phyloP scores from a whole-genome alignment of 2,888 invertebrate genomes.

The Lysandra coridon region DNA sequence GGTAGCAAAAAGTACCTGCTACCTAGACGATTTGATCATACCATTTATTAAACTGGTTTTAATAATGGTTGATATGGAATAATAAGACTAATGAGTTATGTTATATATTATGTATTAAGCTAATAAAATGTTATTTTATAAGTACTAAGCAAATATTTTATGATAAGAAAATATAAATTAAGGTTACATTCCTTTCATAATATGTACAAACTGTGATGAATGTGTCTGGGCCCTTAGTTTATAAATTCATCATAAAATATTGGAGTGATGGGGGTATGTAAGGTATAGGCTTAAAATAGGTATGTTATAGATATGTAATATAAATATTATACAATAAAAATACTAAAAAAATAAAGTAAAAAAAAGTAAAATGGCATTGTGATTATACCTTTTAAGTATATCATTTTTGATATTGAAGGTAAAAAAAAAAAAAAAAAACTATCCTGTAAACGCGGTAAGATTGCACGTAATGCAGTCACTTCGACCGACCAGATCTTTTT shows the following conservation, averaged over 20 bases:
- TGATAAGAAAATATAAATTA: constrained; percentile 77
- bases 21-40: constrained; percentile 63
- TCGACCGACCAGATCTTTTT: constrained; percentile 78
- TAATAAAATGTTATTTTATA: constrained; percentile 51
- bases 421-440: constrained; percentile 49
- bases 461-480: constrained; percentile 72
- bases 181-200: constrained; percentile 80
- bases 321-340: constrained; percentile 46
- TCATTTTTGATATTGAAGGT: constrained; percentile 55
- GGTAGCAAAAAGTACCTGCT: constrained; percentile 72
- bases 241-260: constrained; percentile 78
- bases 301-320: constrained; percentile 57
- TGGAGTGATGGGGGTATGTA: constrained; percentile 53
- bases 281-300: constrained; percentile 64
- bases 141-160: constrained; percentile 63
- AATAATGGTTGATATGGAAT: constrained; percentile 75
- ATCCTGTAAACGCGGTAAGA: constrained; percentile 77
- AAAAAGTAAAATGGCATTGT: constrained; percentile 69
- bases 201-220: constrained; percentile 74
- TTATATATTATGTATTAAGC: constrained; percentile 40
- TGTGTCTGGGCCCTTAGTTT: constrained; percentile 80
- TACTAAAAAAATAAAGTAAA: constrained; percentile 43
- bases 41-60: constrained; percentile 79
- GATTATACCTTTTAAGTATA: constrained; percentile 57
- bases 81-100: constrained; percentile 63